phyloP scores from a whole-genome alignment of 2,888 invertebrate genomes.

The Zaprionus obscuricornis region DNA sequence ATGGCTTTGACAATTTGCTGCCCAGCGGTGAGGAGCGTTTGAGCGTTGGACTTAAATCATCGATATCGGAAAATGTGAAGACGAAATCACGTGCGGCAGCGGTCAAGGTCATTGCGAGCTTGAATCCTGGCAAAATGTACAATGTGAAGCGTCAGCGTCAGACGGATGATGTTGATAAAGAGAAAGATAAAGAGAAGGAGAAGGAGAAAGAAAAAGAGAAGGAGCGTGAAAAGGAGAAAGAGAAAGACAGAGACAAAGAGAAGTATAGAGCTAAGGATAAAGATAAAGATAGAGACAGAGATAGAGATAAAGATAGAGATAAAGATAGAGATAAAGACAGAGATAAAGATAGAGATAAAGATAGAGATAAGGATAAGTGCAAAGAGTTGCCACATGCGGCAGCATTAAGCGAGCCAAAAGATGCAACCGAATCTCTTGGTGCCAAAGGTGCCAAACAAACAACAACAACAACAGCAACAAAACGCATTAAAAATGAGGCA shows the following conservation, averaged over 20 bases:
- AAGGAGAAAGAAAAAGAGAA: conserved; percentile 11
- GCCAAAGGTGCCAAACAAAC: conserved; percentile 41
- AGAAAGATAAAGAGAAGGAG: conserved; percentile 3
- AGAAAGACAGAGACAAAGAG: conserved; percentile 13
- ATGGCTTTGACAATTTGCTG: conserved; percentile 81
- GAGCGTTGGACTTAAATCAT: conserved; percentile 81
- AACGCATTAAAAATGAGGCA: conserved; percentile 43
- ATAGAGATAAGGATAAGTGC: conserved; percentile 18
- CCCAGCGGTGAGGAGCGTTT: conserved; percentile 80
- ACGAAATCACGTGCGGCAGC: conserved; percentile 83
- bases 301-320: conserved; percentile 27
- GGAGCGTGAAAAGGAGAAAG: conserved; percentile 4
- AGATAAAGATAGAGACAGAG: conserved; percentile 11
- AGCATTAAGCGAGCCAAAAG: conserved; percentile 33
- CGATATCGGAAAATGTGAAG: conserved; percentile 84
- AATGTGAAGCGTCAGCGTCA: conserved; percentile 48
- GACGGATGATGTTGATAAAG: conserved; percentile 29
- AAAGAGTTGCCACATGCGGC: conserved; percentile 36
- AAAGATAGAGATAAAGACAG: conserved; percentile 17
- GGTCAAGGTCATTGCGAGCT: conserved; percentile 78
- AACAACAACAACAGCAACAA: too few relatives aligned
- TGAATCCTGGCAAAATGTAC: conserved; percentile 66
- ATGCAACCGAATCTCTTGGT: conserved; percentile 38
- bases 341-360: conserved; percentile 32
- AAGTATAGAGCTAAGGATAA: too few relatives aligned